Percentiles rank a stretch among this genome's conserved stretches.
These are phyloP conservation scores for Cataglyphis albicans DNA, from an alignment of 2,888 invertebrate species.

Conservation along the genomic window DNA sequence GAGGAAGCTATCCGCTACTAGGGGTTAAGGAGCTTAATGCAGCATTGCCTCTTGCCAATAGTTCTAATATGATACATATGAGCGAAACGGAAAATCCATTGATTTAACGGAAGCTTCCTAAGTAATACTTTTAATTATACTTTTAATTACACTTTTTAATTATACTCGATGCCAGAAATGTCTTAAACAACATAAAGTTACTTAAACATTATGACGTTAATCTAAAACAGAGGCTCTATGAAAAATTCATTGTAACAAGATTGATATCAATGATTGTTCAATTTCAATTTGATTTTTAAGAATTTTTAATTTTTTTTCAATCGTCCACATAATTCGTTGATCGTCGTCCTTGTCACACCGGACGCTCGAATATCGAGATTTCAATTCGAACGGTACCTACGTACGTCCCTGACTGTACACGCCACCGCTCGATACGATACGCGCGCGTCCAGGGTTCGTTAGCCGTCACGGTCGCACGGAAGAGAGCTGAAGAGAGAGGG, in stretches of 20 bases:
- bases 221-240: not conserved
- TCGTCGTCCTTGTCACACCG: not conserved
- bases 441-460: constrained; percentile 80
- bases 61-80: not conserved
- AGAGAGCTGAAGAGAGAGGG: constrained; percentile 58
- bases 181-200: not conserved
- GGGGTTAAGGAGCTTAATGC: constrained; percentile 21
- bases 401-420: constrained; percentile 71
- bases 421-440: constrained; percentile 77
- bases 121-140: not conserved
- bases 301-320: not conserved
- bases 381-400: constrained; percentile 22
- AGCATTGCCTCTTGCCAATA: constrained; percentile 1
- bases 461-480: constrained; percentile 82
- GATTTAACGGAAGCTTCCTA: not conserved
- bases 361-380: not conserved
- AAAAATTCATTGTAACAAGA: not conserved
- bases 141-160: not conserved
- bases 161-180: not conserved
- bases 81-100: not conserved
- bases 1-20: not conserved
- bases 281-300: not conserved
- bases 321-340: not conserved
- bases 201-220: not conserved
- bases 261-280: not conserved